Base-by-base conservation (phyloP, 1,140 invertebrate species). In the Bombus polaris region DNA sequence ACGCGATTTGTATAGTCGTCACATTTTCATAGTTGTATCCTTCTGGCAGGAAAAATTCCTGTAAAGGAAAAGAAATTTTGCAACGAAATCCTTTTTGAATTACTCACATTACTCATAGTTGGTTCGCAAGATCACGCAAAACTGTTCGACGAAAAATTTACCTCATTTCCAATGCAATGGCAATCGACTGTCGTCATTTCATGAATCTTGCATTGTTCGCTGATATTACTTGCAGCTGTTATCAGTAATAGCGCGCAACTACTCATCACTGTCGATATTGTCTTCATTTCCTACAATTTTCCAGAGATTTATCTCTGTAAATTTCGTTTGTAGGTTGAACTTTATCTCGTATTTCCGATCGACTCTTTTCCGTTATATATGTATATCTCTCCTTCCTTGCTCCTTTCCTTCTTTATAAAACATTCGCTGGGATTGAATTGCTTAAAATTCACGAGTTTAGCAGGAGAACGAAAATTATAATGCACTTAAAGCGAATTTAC, bases 41-140 rank as follows among this genome's bases (percentile, higher is more conserved):
- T 0, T 88, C 82, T 2, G 91, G 91, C 10, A 94, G 62, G 3
- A 57, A 15, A 18, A 94, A 90, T 83, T 92, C 88, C 93, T 94
- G 82, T 8, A 90, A 91, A 53, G 37, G 15, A 70, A 53, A 35
- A 25, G 15, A 39, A 42, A 42, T 22, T 68, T 68, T 37, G 3
- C 32, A 35, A 9, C 8, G 18, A 18, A 35, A 35, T 1, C 15
- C 32, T 68, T 68, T 10, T 22, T 6, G 28, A 32, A 47, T 74
- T 44, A 42, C 12, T 25, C 47, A 53, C 47, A 53, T 53, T 37
- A 47, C 2, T 10, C 25, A 13, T 25, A 15, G n/a, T 32, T 65
- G 13, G 6, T 32, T 66, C 15, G 15, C n/a, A 18, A 22, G 22
- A 53, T 53, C 15, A 53, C 6, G 5, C 5, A 22, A 53, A 57